Conservation (phyloP, 2,113 vertebrate species). For the Poecilia latipinna region DNA sequence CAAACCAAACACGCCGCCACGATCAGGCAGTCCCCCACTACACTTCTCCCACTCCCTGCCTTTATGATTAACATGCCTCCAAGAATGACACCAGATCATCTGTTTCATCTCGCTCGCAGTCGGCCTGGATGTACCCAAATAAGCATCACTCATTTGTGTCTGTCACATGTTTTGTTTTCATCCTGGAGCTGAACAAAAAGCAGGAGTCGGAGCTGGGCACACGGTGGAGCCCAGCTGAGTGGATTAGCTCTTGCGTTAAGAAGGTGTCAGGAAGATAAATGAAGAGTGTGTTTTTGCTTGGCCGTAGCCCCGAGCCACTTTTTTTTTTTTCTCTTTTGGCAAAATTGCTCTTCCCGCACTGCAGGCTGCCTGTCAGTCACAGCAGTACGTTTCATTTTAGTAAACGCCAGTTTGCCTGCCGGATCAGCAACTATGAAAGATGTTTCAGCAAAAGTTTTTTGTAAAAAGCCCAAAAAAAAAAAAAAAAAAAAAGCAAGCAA, state of each 20-base stretch:
- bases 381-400: conserved; percentile 36
- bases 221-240: conserved; percentile 53
- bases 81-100: conserved; percentile 34
- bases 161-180: neutral
- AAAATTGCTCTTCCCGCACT: conserved; percentile 62
- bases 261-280: conserved; percentile 78
- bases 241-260: conserved; percentile 72
- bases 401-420: conserved; percentile 21
- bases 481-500: no score
- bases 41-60: conserved; percentile 23
- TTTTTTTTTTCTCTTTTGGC: conserved; percentile 20
- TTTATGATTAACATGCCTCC: conserved; percentile 38
- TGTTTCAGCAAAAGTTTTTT: conserved; percentile 36
- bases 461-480: neutral
- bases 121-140: neutral
- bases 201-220: conserved; percentile 13
- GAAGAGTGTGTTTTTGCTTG: conserved; percentile 51
- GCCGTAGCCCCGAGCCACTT: conserved; percentile 48
- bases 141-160: neutral
- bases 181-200: neutral
- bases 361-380: conserved; percentile 66
- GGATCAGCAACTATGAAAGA: conserved; percentile 32
- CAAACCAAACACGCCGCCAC: conserved; percentile 33
- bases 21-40: conserved; percentile 10
- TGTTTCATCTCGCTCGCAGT: conserved; percentile 13